phyloP scores from a whole-genome alignment of 2,888 invertebrate species.

The Hypena proboscidalis region DNA sequence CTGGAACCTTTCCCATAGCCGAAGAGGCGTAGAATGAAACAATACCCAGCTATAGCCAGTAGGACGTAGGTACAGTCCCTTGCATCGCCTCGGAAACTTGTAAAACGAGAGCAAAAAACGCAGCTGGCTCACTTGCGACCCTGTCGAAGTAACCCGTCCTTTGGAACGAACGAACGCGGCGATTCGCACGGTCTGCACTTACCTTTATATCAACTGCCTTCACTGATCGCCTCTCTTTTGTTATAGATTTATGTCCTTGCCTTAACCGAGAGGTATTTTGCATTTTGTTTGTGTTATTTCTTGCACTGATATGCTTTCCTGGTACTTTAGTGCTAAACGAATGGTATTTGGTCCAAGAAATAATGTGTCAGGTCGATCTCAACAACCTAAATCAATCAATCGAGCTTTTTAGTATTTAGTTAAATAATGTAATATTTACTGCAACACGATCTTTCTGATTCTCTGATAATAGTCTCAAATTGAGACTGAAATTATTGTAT shows the following conservation, averaged over 20 bases:
- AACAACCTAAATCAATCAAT: too few relatives aligned
- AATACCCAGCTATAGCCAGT: slow-evolving; percentile 49
- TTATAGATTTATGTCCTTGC: slow-evolving; percentile 20
- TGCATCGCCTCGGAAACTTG: slow-evolving; percentile 68
- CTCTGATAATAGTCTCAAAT: too few relatives aligned
- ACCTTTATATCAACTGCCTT: too few relatives aligned
- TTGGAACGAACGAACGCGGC: slow-evolving; percentile 37
- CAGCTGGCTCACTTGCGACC: slow-evolving; percentile 65
- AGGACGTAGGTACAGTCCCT: slow-evolving; percentile 51
- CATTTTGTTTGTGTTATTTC: slow-evolving; percentile 8
- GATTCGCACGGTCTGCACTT: slow-evolving; percentile 50
- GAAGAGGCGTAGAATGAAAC: slow-evolving; percentile 64
- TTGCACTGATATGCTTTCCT: slow-evolving; percentile 5
- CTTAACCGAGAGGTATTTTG: slow-evolving; percentile 14
- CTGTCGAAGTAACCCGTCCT: slow-evolving; percentile 55
- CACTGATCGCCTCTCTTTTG: slow-evolving; percentile 26
- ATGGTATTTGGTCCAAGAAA: too few relatives aligned
- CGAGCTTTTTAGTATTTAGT: too few relatives aligned
- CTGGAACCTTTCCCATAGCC: slow-evolving; percentile 63
- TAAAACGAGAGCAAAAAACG: slow-evolving; percentile 75
- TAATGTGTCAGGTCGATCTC: too few relatives aligned
- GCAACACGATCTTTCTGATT: too few relatives aligned
- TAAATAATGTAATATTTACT: too few relatives aligned
- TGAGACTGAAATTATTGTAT: too few relatives aligned
- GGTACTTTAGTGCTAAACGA: not conserved